Evolutionary conservation across 2,888 invertebrate genomes (phyloP), one percentile per base, ranked within the genome.

Genomic region (Drosophila picticornis): DNA sequence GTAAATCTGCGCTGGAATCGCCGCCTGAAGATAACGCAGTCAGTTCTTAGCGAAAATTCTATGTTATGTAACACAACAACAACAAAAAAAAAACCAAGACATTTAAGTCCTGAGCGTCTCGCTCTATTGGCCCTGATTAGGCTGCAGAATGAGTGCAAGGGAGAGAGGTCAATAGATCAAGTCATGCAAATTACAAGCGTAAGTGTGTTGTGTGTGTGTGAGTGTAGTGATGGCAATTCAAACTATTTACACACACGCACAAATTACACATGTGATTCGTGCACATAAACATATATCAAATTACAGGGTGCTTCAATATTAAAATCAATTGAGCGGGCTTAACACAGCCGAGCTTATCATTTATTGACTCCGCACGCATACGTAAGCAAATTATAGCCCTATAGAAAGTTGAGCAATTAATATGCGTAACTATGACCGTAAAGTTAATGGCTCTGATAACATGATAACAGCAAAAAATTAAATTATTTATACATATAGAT

Each of bases 31-130:
- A 57, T 34, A 19, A 16, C 36, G 10, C 13, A 38, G 51, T n/a
- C 48, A 66, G 31, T 40, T 40, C 40, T 29, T 25, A 10, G 22
- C 10, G 22, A 31, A 75, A 55, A 66, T 64, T 65, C 58, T 48
- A 66, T 66, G 80, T 86, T 86, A 87, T 87, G 84, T 79, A 86
- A 86, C 71, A 7, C 63, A 29, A 65, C 43, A 61, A 52, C 10
- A 38, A 27, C 9, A 36, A 40, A 38, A 36, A n/a, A 34, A 16
- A 51, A 25, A 16, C 3, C 9, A 25, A 36, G 13, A 6, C 56
- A 19, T 36, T 43, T 22, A 36, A 50, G 34, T 34, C 38, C 40
- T 55, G 19, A 46, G 22, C 22, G 46, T 16, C 2, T 32, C 4
- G 55, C 53, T 31, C 32, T 57, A 60, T n/a, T 19, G 36, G 46